These are phyloP conservation scores for Cryptus viduatorius DNA, from an alignment of 2,888 invertebrate genomes.

Conservation along the genomic window DNA sequence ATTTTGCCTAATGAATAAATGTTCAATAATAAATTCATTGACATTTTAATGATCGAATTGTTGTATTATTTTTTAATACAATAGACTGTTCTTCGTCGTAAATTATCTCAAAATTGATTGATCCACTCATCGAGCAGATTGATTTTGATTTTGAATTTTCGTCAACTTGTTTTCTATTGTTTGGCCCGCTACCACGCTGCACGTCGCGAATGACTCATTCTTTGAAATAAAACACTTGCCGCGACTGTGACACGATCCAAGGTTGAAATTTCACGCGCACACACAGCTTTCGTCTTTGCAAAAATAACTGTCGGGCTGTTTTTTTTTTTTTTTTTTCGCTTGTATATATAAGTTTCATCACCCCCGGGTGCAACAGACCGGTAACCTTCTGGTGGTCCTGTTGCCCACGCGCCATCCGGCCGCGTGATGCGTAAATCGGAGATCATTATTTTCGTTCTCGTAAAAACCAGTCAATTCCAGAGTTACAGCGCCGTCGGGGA, in stretches of 20 bases:
- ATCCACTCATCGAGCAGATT: neutral
- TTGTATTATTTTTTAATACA: no score
- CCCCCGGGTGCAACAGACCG: slow-evolving; percentile 76
- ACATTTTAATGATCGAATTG: neutral
- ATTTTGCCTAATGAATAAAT: neutral
- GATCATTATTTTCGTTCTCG: neutral
- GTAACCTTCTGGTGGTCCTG: slow-evolving; percentile 73
- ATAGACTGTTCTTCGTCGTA: no score
- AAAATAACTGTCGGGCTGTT: slow-evolving; percentile 76
- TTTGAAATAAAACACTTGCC: slow-evolving; percentile 43
- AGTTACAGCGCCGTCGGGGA: neutral
- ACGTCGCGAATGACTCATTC: slow-evolving; percentile 11
- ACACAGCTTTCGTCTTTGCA: slow-evolving; percentile 61
- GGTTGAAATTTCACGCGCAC: slow-evolving; percentile 38
- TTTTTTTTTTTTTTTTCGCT: slow-evolving; percentile 68
- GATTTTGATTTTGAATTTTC: neutral
- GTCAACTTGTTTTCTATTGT: slow-evolving; percentile 13
- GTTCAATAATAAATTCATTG: neutral
- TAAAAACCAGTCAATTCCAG: neutral
- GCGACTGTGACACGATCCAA: slow-evolving; percentile 42
- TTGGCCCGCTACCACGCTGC: neutral
- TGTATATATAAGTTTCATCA: slow-evolving; percentile 60
- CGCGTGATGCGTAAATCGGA: slow-evolving; percentile 4
- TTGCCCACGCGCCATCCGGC: slow-evolving; percentile 57
- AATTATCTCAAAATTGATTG: no score